Conservation (phyloP, 2,888 invertebrate genomes). For the Empis livida region DNA sequence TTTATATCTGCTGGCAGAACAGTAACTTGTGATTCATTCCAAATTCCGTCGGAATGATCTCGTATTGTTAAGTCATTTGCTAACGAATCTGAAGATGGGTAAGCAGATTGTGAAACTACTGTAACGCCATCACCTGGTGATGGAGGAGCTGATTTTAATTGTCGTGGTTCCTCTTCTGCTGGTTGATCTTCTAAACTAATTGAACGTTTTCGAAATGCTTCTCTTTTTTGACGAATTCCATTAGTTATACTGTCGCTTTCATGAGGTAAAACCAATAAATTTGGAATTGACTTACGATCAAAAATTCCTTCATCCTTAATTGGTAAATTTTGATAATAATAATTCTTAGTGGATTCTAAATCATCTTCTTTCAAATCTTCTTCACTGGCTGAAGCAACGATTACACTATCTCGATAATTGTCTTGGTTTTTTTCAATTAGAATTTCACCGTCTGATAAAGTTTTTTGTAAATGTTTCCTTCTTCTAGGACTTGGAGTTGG, state of each 20-base stretch:
- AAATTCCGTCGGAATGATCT: conserved; percentile 76
- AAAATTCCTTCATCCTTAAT: conserved; percentile 17
- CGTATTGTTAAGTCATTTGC: conserved; percentile 57
- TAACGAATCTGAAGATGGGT: conserved; percentile 71
- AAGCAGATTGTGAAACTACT: conserved; percentile 50
- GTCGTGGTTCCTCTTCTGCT: conserved; percentile 25
- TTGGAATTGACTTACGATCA: conserved; percentile 11
- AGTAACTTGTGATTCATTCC: conserved; percentile 82
- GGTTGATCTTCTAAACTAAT: conserved; percentile 54
- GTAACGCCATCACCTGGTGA: conserved; percentile 45
- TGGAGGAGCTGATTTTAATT: conserved; percentile 50
- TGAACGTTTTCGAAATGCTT: conserved; percentile 61
- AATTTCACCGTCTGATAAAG: conserved; percentile 63
- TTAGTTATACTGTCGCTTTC: conserved; percentile 18
- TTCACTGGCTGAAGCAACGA: conserved; percentile 47
- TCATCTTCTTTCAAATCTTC: conserved; percentile 41
- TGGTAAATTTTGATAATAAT: conserved; percentile 13
- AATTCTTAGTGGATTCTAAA: conserved; percentile 14
- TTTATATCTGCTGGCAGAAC: conserved; percentile 55
- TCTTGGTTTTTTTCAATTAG: conserved; percentile 45
- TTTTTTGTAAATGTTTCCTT: conserved; percentile 51
- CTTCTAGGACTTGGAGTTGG: conserved; percentile 47
- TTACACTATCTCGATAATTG: conserved; percentile 38
- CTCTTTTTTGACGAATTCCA: conserved; percentile 39
- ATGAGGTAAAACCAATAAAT: conserved; percentile 18